Conservation (phyloP, 1,140 invertebrate genomes). For the Euura saliciscinereae region DNA sequence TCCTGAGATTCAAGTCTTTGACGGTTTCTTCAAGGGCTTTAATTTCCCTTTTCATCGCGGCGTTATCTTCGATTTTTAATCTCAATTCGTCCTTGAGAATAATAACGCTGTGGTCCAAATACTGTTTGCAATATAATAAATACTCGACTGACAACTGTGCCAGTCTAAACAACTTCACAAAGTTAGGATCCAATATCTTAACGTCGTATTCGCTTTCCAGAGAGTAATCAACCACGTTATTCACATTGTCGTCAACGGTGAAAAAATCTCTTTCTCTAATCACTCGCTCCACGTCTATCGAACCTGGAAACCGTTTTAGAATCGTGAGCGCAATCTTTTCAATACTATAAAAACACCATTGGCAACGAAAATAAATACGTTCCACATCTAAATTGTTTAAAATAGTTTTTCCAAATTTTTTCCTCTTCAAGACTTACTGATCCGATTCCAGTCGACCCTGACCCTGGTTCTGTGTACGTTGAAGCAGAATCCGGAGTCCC, state of each 20-base stretch:
- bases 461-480: slow-evolving; percentile 64
- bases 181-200: slow-evolving; percentile 69
- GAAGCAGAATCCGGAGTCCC: slow-evolving; percentile 71
- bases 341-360: not conserved
- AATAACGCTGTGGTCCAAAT: slow-evolving; percentile 70
- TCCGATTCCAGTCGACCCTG: slow-evolving; percentile 69
- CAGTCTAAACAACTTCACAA: slow-evolving; percentile 71
- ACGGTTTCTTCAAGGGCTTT: slow-evolving; percentile 32
- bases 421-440: slow-evolving; percentile 59
- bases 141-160: slow-evolving; percentile 74
- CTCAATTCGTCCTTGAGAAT: slow-evolving; percentile 67
- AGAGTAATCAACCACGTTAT: slow-evolving; percentile 67
- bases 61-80: slow-evolving; percentile 60
- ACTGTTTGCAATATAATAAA: slow-evolving; percentile 72
- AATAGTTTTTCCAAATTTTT: not conserved
- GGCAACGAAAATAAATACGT: not conserved
- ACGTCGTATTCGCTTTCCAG: slow-evolving; percentile 68
- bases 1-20: slow-evolving; percentile 42
- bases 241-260: slow-evolving; percentile 68
- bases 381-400: too few species aligned
- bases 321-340: not conserved
- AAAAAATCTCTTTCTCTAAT: slow-evolving; percentile 69
- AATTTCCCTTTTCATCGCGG: slow-evolving; percentile 41
- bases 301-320: slow-evolving; percentile 53
- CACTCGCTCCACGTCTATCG: slow-evolving; percentile 68